phyloP scores from a whole-genome alignment of 2,888 invertebrate species.

The Apodemia mormo region DNA sequence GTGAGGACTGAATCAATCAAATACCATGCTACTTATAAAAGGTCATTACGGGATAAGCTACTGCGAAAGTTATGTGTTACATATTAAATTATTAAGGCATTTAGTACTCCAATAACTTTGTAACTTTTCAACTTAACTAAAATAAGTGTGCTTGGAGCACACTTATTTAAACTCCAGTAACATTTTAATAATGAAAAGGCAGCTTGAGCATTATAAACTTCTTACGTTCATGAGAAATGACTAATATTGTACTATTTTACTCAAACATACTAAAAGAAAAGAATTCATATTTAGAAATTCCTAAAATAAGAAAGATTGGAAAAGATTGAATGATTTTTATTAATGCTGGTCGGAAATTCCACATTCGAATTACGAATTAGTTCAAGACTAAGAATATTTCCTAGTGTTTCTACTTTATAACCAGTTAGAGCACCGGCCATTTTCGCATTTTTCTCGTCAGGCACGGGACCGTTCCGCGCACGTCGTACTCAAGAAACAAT shows the following conservation, averaged over 20 bases:
- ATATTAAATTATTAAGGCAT: constrained; percentile 19
- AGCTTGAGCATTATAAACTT: constrained; percentile 32
- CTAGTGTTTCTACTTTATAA: too few relatives aligned
- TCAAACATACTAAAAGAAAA: not conserved
- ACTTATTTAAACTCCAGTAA: not conserved
- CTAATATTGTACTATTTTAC: not conserved
- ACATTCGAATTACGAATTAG: too few relatives aligned
- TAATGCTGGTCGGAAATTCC: too few relatives aligned
- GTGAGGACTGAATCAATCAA: not conserved
- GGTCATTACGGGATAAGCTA: not conserved
- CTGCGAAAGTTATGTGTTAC: constrained; percentile 19
- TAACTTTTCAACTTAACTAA: constrained; percentile 6
- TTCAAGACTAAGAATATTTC: too few relatives aligned
- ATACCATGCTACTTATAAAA: not conserved
- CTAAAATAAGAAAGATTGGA: too few relatives aligned
- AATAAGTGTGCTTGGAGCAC: too few relatives aligned
- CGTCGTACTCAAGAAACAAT: too few relatives aligned
- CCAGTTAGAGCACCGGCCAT: too few relatives aligned
- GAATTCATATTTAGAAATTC: too few relatives aligned
- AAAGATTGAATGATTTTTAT: too few relatives aligned
- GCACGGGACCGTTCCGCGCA: too few relatives aligned
- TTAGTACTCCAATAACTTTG: constrained; percentile 7
- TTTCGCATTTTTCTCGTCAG: too few relatives aligned
- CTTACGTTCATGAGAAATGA: not conserved
- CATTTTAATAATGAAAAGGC: constrained; percentile 15